Evolutionary conservation across 92 coral and sea anemone genomes (phyloP).

Genomic region (Porites cylindrica): DNA sequence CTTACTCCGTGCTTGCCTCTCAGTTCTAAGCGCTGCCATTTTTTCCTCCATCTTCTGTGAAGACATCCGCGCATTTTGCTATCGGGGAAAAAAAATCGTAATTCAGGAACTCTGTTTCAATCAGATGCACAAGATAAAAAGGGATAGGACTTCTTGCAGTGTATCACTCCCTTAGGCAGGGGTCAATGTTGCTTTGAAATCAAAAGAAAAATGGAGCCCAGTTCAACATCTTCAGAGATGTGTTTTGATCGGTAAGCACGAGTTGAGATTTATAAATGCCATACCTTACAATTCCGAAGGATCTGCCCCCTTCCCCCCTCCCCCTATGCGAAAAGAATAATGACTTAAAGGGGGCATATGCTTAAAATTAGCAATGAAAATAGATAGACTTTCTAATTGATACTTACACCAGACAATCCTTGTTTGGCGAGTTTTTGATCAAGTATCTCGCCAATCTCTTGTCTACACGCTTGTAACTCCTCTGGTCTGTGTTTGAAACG

Average conservation of each 20-base stretch:
- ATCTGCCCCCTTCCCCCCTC: too few relatives aligned
- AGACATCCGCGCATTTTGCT: constrained; percentile 83
- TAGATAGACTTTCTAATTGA: too few relatives aligned
- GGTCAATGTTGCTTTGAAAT: too few relatives aligned
- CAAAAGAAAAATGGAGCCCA: too few relatives aligned
- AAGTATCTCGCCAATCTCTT: constrained; percentile 83
- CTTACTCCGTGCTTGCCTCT: constrained; percentile 90
- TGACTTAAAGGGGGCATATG: too few relatives aligned
- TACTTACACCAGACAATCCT: constrained; percentile 81
- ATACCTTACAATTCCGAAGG: too few relatives aligned
- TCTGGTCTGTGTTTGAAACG: constrained; percentile 86
- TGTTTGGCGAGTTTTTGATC: constrained; percentile 84
- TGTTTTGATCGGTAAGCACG: too few relatives aligned
- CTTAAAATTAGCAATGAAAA: neutral
- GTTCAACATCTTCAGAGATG: too few relatives aligned
- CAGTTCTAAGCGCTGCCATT: constrained; percentile 84
- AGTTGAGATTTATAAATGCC: too few relatives aligned
- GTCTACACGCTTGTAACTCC: constrained; percentile 81
- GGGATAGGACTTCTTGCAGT: neutral
- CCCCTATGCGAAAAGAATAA: too few relatives aligned
- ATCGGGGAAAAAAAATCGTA: neutral
- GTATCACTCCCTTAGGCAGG: too few relatives aligned
- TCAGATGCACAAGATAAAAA: too few relatives aligned
- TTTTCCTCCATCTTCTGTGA: constrained; percentile 88
- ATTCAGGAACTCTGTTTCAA: neutral